These are phyloP conservation scores for Shinisaurus crocodilurus DNA, from an alignment of 2,113 vertebrate genomes.

Conservation along the genomic window DNA sequence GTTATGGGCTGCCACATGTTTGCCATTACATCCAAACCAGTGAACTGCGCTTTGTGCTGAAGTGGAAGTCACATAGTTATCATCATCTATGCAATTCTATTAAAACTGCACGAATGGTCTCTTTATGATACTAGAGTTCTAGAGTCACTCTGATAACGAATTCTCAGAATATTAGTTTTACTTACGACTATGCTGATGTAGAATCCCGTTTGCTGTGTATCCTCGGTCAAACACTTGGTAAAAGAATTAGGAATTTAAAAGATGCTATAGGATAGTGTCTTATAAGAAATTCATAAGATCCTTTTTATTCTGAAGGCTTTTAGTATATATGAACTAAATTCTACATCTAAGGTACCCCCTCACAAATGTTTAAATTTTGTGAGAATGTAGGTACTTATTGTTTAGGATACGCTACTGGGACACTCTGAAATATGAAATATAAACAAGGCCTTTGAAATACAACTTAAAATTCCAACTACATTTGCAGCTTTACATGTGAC, in stretches of 20 bases:
- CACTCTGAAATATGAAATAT: background rate
- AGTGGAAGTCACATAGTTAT: background rate
- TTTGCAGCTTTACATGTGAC: background rate
- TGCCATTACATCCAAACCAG: too few relatives aligned
- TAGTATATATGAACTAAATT: background rate
- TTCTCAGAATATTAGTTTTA: background rate
- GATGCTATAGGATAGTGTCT: background rate
- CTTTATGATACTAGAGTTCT: background rate
- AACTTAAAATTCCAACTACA: background rate
- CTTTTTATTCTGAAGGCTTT: background rate
- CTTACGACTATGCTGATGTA: background rate
- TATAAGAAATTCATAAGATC: background rate
- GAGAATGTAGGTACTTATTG: too few relatives aligned
- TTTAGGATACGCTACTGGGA: background rate
- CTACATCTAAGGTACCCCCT: constrained; percentile 18
- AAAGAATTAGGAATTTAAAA: background rate
- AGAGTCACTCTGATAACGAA: background rate
- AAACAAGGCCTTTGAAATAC: background rate
- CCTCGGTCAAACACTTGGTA: background rate
- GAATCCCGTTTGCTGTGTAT: background rate
- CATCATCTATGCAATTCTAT: background rate
- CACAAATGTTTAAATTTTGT: constrained; percentile 53
- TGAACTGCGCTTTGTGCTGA: too few relatives aligned
- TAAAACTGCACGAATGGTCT: background rate
- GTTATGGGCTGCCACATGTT: too few relatives aligned